These are phyloP conservation scores for Limnephilus marmoratus DNA, from an alignment of 2,888 invertebrate species.

Conservation along the genomic window DNA sequence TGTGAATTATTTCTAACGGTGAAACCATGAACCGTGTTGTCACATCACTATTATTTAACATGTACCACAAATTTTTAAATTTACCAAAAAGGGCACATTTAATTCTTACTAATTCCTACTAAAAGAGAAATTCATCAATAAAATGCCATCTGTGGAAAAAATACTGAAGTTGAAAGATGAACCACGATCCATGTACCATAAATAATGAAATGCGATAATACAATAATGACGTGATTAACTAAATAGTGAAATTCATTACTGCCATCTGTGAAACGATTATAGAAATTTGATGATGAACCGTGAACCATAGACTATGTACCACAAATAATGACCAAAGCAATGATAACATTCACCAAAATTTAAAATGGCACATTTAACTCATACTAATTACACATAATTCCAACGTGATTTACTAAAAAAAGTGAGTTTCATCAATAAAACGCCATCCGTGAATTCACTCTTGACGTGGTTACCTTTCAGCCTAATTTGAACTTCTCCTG, in stretches of 20 bases:
- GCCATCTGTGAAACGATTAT: background rate
- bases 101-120: too few species aligned
- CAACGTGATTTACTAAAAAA: slow-evolving; percentile 47
- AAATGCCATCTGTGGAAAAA: too few species aligned
- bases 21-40: background rate
- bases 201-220: too few species aligned
- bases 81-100: background rate
- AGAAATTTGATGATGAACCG: background rate
- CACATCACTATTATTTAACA: too few species aligned
- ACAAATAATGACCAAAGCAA: background rate
- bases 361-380: background rate
- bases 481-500: slow-evolving; percentile 54
- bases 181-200: too few species aligned
- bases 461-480: slow-evolving; percentile 60
- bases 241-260: background rate
- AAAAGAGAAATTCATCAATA: too few species aligned
- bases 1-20: background rate
- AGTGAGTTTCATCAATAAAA: slow-evolving; percentile 21
- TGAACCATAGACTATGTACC: background rate
- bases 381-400: slow-evolving; percentile 14
- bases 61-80: background rate
- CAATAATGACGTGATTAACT: background rate
- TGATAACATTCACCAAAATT: background rate
- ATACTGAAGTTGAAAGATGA: too few species aligned
- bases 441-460: slow-evolving; percentile 43